Evolutionary conservation across 2,888 invertebrate species (phyloP), one percentile per base, ranked within the genome.

Genomic region (Acholoe squamosa): DNA sequence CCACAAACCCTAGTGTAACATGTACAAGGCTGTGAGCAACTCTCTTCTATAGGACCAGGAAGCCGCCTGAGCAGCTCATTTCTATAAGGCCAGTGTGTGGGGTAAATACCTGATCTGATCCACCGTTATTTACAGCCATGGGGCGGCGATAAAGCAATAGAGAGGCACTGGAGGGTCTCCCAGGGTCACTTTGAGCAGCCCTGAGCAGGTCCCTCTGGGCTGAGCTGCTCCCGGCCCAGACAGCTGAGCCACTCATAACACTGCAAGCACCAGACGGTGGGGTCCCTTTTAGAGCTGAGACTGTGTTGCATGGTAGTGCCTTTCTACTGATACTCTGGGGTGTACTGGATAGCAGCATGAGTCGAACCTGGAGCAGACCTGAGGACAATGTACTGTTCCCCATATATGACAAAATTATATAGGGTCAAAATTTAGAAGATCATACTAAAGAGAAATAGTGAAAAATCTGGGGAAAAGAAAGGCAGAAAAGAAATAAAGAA

Each of bases 111-210:
- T n/a, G 61, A 61, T 61, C 61, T 7, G 61, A 61, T 14, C 61
- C 61, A 61, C 61, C 61, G 61, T 61, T n/a, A n/a, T 61, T 61
- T 61, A 19, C 61, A n/a, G 61, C 61, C 61, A n/a, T 14, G 22
- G 61, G n/a, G 61, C 61, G 7, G 61, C n/a, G 61, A 61, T 61
- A 61, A 61, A 61, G 61, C 61, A 61, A 61, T 61, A 61, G 61
- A n/a, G 61, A 61, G 22, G 61, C 12, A 19, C 61, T 43, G 43
- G 5, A n/a, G 61, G 61, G 61, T 61, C 61, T 61, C 61, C 19
- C 61, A 61, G 61, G 61, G 61, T 61, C 61, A n/a, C n/a, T 3
- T 19, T n/a, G 5, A 7, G n/a, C 61, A 7, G 61, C 61, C 19
- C 61, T n/a, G 19, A 19, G 61, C 61, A 19, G 61, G 22, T 61